Evolutionary conservation across 2,888 invertebrate species (phyloP), one percentile per base, ranked within the genome.

Genomic region (Leptopterna dolabrata): DNA sequence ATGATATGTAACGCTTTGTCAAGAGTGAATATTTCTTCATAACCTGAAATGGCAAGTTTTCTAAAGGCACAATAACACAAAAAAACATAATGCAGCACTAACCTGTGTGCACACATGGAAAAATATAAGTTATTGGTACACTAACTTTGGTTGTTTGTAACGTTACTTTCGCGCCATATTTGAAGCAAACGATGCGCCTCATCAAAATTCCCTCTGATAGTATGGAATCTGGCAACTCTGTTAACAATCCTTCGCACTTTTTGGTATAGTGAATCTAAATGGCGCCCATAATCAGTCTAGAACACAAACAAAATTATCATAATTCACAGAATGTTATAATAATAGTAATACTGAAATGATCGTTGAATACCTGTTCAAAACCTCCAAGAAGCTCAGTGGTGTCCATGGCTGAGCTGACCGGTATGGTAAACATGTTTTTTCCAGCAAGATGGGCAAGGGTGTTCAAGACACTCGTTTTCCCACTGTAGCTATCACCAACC

Each of bases 341-440:
- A 4, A 4, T 36, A 36, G 36, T 36, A 4, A 36, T 36, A 36
- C 7, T 36, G 36, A 36, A 36, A 7, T 36, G 36, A 47, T 3
- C 13, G 16, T 47, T 47, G 13, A 30, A 9, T 51, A 95, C 95
- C 95, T 99, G 99, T 93, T 99, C 99, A 92, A 99, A 99, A 89
- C 98, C 98, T 82, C 99, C 99, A 0, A 99, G 93, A 83, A 99
- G 94, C 91, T 99, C 98, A 0, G 96, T 96, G 0, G 98, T 97
- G 91, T 99, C 99, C 95, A 97, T 98, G 47, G 97, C 96, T 43
- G 97, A 96, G 90, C 97, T 98, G 83, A 98, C 95, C 14, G 96
- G 94, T 88, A 99, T 92, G 0, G 96, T 94, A 90, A 94, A 94
- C 73, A 98, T 93, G 88, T 94, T 93, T 90, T 94, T 94, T 0